Percentiles rank a stretch among this genome's conserved stretches.
Evolutionary conservation across 2,113 vertebrate genomes (phyloP).

Genomic region (Sinocyclocheilus maitianheensis): DNA sequence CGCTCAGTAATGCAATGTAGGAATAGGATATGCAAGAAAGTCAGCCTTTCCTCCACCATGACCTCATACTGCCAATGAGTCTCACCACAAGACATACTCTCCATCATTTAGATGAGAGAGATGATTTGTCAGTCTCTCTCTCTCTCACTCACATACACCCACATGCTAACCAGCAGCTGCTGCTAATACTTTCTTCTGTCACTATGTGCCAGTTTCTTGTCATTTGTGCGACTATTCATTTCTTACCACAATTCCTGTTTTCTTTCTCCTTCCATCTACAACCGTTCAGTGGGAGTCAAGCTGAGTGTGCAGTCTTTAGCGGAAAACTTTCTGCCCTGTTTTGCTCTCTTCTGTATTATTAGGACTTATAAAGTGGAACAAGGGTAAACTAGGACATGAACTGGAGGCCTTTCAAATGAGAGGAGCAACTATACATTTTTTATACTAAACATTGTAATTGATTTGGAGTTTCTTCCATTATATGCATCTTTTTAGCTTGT

Average conservation of each 20-base stretch:
- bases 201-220: slow-evolving; percentile 64
- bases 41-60: slow-evolving; percentile 50
- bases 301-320: slow-evolving; percentile 69
- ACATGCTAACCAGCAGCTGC: slow-evolving; percentile 41
- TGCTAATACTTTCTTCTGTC: slow-evolving; percentile 57
- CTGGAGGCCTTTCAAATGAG: slow-evolving; percentile 4
- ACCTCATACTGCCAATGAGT: slow-evolving; percentile 76
- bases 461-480: slow-evolving; percentile 3
- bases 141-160: slow-evolving; percentile 1
- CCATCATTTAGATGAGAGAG: slow-evolving; percentile 61
- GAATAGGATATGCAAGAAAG: slow-evolving; percentile 48
- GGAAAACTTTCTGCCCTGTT: slow-evolving; percentile 63
- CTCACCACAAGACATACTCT: slow-evolving; percentile 67
- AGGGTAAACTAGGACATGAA: slow-evolving; percentile 69
- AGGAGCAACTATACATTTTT: not conserved
- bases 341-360: slow-evolving; percentile 41
- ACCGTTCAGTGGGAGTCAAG: slow-evolving; percentile 48
- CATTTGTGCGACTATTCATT: slow-evolving; percentile 53
- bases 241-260: slow-evolving; percentile 41
- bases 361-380: slow-evolving; percentile 36
- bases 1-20: slow-evolving; percentile 47
- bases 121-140: slow-evolving; percentile 66
- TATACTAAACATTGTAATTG: slow-evolving; percentile 2
- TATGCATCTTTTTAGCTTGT: slow-evolving; percentile 11
- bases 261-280: slow-evolving; percentile 44